Percentiles rank a stretch among this genome's conserved stretches.
Evolutionary conservation across 2,113 vertebrate species (phyloP).

Genomic region (Spea bombifrons): DNA sequence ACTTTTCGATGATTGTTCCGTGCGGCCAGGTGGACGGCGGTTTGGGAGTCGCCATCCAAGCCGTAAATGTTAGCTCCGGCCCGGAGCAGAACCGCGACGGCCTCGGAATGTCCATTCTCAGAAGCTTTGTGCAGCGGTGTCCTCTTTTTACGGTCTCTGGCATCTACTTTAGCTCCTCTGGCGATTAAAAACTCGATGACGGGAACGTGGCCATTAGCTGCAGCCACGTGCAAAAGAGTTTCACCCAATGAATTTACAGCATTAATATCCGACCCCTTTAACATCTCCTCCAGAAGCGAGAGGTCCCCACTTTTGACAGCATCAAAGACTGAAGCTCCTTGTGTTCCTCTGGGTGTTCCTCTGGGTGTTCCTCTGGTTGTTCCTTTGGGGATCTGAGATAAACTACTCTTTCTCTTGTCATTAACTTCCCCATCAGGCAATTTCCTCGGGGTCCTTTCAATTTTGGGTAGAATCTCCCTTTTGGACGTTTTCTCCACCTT

Average conservation of each 20-base stretch:
- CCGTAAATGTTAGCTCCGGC: slow-evolving; percentile 59
- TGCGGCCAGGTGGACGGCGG: slow-evolving; percentile 62
- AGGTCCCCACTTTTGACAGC: slow-evolving; percentile 56
- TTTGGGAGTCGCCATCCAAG: slow-evolving; percentile 58
- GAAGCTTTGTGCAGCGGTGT: slow-evolving; percentile 71
- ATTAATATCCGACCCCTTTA: slow-evolving; percentile 55
- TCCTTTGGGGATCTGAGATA: neutral
- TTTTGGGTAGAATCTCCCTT: slow-evolving; percentile 30
- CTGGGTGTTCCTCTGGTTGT: neutral
- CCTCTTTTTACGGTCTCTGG: slow-evolving; percentile 60
- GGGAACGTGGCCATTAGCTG: slow-evolving; percentile 57
- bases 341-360: too few relatives aligned
- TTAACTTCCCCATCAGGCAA: slow-evolving; percentile 15
- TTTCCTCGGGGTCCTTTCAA: neutral
- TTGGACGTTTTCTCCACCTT: neutral
- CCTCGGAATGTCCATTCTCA: slow-evolving; percentile 56
- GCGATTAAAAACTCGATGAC: slow-evolving; percentile 63
- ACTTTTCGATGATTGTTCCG: slow-evolving; percentile 54
- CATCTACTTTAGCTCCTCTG: slow-evolving; percentile 62
- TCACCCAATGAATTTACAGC: slow-evolving; percentile 53
- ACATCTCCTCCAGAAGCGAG: slow-evolving; percentile 53
- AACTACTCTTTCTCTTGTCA: slow-evolving; percentile 43
- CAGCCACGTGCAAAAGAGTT: slow-evolving; percentile 69
- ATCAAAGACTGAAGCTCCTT: slow-evolving; percentile 47
- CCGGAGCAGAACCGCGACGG: slow-evolving; percentile 53